phyloP scores from a whole-genome alignment of 2,797 vertebrate genomes.

The Rallus crepitans region DNA sequence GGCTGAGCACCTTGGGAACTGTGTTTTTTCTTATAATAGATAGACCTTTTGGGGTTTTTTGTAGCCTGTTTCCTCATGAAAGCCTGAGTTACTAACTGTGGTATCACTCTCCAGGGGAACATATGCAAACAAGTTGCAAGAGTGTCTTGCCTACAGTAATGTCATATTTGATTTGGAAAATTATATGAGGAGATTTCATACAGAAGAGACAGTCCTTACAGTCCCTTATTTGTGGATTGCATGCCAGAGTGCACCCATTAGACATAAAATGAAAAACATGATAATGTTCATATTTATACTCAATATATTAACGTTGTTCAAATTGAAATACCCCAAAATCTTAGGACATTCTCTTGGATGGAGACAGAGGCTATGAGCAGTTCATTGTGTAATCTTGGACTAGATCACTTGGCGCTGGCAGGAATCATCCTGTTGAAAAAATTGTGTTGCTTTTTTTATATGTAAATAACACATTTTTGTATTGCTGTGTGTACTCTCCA shows the following conservation, averaged over 20 bases:
- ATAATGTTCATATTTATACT: neutral
- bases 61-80: neutral
- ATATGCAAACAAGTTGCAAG: slow-evolving; percentile 2
- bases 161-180: slow-evolving; percentile 10
- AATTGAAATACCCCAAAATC: neutral
- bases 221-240: neutral
- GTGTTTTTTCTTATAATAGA: neutral
- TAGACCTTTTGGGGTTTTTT: neutral
- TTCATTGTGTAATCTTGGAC: neutral
- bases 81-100: neutral
- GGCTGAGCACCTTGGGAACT: neutral
- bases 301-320: neutral
- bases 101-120: neutral
- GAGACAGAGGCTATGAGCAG: neutral
- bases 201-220: neutral
- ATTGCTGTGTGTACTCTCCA: neutral
- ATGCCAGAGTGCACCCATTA: neutral
- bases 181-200: neutral
- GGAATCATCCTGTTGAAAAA: neutral
- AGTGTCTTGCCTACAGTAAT: neutral
- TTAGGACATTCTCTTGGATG: neutral
- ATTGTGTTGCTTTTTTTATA: neutral
- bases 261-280: neutral
- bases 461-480: neutral
- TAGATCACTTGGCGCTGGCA: neutral